phyloP scores from a whole-genome alignment of 2,797 vertebrate species.

The Phrynocephalus guinanensis region DNA sequence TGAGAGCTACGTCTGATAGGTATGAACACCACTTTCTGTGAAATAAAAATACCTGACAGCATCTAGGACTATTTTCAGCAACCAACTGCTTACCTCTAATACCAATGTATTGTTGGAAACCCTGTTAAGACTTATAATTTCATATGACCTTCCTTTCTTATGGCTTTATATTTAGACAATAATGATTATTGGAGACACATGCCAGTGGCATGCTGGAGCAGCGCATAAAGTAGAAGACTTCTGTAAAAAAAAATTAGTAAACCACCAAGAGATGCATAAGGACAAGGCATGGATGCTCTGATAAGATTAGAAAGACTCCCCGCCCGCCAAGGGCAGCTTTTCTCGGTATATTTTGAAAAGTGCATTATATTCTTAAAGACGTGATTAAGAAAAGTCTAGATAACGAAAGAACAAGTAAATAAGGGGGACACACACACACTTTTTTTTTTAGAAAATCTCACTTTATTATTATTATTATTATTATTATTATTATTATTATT shows the following conservation, averaged over 20 bases:
- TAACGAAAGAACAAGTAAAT: too few relatives aligned
- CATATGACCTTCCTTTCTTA: not conserved
- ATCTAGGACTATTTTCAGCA: not conserved
- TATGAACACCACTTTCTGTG: not conserved
- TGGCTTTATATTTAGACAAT: slow-evolving; percentile 18
- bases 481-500: too few relatives aligned
- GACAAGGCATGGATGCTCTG: slow-evolving; percentile 18
- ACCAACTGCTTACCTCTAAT: slow-evolving; percentile 4
- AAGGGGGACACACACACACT: not conserved
- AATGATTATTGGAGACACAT: slow-evolving; percentile 47
- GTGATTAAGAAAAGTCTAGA: not conserved
- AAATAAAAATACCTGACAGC: not conserved
- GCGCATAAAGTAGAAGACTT: not conserved
- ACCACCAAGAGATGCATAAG: slow-evolving; percentile 6
- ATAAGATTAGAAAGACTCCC: slow-evolving; percentile 22
- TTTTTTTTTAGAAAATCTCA: not conserved
- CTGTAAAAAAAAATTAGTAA: not conserved
- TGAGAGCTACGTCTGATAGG: not conserved
- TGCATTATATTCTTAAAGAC: not conserved
- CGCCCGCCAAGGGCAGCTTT: slow-evolving; percentile 9
- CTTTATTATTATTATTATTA: too few relatives aligned
- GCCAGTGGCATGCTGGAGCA: slow-evolving; percentile 37
- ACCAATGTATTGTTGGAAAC: not conserved
- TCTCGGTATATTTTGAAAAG: not conserved
- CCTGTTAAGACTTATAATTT: not conserved